Evolutionary conservation across 1,140 invertebrate species (phyloP).

Genomic region (Drosophila biarmipes): DNA sequence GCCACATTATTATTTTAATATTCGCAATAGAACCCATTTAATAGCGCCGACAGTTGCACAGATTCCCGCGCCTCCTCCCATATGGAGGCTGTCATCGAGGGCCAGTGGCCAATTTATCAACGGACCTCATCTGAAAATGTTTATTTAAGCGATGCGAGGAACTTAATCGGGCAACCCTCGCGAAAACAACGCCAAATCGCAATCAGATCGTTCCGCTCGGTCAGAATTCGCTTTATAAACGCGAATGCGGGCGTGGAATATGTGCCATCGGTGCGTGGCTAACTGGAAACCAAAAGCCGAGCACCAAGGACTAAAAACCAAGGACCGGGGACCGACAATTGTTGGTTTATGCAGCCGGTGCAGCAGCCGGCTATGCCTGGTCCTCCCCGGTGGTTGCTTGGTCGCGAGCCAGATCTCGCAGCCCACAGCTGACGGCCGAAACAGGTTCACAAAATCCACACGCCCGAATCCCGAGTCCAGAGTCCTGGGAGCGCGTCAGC

Average conservation of each 20-base stretch:
- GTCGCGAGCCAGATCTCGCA: slow-evolving; percentile 21
- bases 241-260: slow-evolving; percentile 77
- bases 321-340: slow-evolving; percentile 65
- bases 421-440: slow-evolving; percentile 60
- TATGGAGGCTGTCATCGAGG: slow-evolving; percentile 52
- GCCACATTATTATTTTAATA: slow-evolving; percentile 20
- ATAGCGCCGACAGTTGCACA: slow-evolving; percentile 46
- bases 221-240: slow-evolving; percentile 76
- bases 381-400: slow-evolving; percentile 68
- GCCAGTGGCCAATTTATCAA: slow-evolving; percentile 67
- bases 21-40: slow-evolving; percentile 6
- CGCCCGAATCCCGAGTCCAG: slow-evolving; percentile 28
- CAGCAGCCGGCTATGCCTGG: slow-evolving; percentile 37
- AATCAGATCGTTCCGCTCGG: slow-evolving; percentile 72
- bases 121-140: slow-evolving; percentile 56
- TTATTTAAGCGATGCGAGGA: slow-evolving; percentile 64
- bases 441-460: slow-evolving; percentile 78
- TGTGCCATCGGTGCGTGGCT: slow-evolving; percentile 74
- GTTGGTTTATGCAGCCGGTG: slow-evolving; percentile 84
- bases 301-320: slow-evolving; percentile 13
- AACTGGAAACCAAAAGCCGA: slow-evolving; percentile 41
- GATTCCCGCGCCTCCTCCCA: slow-evolving; percentile 35
- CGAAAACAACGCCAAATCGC: slow-evolving; percentile 47
- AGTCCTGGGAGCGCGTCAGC: slow-evolving; percentile 76
- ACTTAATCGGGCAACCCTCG: slow-evolving; percentile 66